Conservation (phyloP, 2,797 vertebrate genomes). For the Pangasius djambal region DNA sequence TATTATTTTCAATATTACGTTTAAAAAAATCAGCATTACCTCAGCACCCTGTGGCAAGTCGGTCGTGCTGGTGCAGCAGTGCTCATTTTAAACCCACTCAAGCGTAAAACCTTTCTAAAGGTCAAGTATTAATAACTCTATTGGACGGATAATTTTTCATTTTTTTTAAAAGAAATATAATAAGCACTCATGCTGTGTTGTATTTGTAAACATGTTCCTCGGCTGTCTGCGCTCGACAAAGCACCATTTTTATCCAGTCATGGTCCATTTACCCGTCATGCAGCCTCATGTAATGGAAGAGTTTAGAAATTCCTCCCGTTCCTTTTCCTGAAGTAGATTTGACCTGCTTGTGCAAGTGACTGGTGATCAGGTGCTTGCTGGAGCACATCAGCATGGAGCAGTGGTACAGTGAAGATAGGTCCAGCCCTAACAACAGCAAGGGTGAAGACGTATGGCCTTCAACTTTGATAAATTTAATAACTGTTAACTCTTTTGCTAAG, state of each 20-base stretch:
- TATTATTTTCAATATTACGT: conserved; percentile 33
- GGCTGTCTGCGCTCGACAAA: background rate
- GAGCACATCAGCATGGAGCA: background rate
- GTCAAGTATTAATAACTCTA: conserved; percentile 49
- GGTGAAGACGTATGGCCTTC: background rate
- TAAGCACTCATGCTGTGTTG: background rate
- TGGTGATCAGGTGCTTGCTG: background rate
- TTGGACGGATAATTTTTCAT: conserved; percentile 29
- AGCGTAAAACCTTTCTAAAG: conserved; percentile 44
- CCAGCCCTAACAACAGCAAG: background rate
- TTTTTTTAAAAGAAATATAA: conserved; percentile 24
- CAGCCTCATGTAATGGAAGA: conserved; percentile 12
- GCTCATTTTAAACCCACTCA: conserved; percentile 40
- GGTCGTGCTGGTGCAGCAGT: background rate
- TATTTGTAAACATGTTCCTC: conserved; percentile 23
- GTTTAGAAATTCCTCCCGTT: background rate
- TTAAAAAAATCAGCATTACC: conserved; percentile 29
- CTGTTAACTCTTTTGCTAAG: background rate
- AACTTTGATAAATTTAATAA: background rate
- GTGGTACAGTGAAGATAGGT: background rate
- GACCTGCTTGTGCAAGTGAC: background rate
- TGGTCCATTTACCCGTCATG: conserved; percentile 2
- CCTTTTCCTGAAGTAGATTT: background rate
- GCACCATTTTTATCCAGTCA: background rate
- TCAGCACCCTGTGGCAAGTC: conserved; percentile 25